phyloP scores from a whole-genome alignment of 2,797 vertebrate species.

The Acomys russatus region DNA sequence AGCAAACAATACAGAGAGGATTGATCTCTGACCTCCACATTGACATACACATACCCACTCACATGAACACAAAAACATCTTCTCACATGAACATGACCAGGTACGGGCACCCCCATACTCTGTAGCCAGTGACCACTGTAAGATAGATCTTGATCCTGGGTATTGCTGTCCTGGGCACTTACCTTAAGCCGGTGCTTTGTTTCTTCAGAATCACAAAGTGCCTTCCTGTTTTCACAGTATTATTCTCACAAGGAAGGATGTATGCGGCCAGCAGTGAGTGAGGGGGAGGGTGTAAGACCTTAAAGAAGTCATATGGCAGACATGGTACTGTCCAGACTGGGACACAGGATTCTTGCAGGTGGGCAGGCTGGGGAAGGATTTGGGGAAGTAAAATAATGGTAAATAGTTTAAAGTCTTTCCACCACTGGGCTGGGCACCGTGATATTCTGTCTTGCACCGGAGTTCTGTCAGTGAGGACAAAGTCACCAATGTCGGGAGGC shows the following conservation, averaged over 20 bases:
- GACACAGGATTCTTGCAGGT: background rate
- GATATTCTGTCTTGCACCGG: background rate
- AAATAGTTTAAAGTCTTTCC: background rate
- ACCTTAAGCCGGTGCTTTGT: background rate
- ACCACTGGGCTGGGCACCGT: background rate
- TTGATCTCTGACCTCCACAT: background rate
- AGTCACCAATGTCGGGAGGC: too few relatives aligned
- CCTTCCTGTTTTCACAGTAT: background rate
- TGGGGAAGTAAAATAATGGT: background rate
- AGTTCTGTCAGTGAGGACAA: background rate
- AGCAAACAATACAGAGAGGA: background rate
- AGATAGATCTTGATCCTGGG: background rate
- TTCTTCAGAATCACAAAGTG: background rate
- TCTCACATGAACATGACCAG: background rate
- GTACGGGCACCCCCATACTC: background rate
- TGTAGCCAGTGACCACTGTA: background rate
- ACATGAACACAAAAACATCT: background rate
- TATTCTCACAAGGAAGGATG: background rate
- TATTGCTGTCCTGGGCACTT: background rate
- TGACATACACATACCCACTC: background rate
- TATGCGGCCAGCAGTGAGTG: background rate
- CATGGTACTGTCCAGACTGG: background rate
- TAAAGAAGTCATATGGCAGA: background rate
- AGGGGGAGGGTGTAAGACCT: background rate
- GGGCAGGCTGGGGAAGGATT: background rate